These are phyloP conservation scores for Cinclus mexicanus DNA, from an alignment of 2,113 vertebrate genomes.

Conservation along the genomic window DNA sequence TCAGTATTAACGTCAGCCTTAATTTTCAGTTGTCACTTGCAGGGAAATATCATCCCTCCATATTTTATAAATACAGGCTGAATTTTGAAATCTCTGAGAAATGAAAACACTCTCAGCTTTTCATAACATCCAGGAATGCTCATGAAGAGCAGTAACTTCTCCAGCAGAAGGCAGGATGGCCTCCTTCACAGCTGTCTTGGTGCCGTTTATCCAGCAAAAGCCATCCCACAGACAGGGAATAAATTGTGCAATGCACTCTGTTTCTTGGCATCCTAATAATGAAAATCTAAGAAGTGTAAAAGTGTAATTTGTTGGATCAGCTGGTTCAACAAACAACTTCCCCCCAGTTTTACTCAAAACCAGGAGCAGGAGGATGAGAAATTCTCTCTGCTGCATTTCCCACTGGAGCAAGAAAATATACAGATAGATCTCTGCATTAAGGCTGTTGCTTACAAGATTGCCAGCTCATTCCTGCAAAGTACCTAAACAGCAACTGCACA, in stretches of 20 bases:
- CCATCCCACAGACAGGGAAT: background rate
- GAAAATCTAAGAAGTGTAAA: background rate
- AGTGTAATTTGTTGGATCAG: background rate
- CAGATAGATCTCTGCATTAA: background rate
- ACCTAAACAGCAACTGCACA: background rate
- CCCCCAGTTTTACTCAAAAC: background rate
- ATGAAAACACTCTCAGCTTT: background rate
- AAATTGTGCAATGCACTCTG: background rate
- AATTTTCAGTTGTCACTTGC: conserved; percentile 16
- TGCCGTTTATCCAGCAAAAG: background rate
- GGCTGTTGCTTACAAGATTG: background rate
- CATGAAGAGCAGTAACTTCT: conserved; percentile 20
- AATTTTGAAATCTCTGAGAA: conserved; percentile 4
- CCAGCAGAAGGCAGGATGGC: background rate
- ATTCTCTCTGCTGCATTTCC: background rate
- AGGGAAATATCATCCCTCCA: background rate
- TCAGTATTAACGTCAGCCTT: conserved; percentile 5
- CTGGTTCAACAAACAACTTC: background rate
- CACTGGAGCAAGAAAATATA: background rate
- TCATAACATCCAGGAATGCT: background rate
- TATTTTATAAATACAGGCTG: conserved; percentile 10
- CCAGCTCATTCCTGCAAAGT: background rate
- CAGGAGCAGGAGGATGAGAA: background rate
- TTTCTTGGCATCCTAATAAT: background rate
- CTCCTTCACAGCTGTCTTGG: conserved; percentile 21